phyloP scores from a whole-genome alignment of 2,113 vertebrate genomes.

The Mellivora capensis region DNA sequence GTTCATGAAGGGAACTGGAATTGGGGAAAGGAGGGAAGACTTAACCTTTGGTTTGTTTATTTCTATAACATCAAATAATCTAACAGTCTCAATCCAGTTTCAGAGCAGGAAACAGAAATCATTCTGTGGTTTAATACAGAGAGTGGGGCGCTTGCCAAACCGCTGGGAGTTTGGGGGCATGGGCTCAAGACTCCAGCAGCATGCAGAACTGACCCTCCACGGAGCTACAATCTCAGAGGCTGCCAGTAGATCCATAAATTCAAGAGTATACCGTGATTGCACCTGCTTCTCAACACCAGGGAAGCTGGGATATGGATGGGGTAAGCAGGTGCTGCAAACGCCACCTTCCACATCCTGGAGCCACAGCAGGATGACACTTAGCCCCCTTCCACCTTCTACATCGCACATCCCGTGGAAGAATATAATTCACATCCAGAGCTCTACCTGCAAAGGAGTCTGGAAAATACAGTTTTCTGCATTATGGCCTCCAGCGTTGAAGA shows the following conservation, averaged over 20 bases:
- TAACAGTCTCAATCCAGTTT: neutral
- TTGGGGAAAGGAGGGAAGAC: neutral
- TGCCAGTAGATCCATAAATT: neutral
- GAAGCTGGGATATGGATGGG: neutral
- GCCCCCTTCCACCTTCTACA: neutral
- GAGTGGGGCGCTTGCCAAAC: neutral
- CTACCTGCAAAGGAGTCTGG: neutral
- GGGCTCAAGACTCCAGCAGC: neutral
- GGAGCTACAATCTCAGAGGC: neutral
- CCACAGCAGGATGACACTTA: accelerated
- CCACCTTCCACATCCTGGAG: neutral
- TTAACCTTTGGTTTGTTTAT: neutral
- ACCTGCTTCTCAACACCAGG: neutral
- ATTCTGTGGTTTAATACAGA: neutral
- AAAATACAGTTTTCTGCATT: neutral
- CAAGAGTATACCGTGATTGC: neutral
- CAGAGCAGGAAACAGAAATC: neutral
- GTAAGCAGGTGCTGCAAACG: accelerated
- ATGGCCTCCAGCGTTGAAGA: neutral
- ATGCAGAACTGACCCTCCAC: neutral
- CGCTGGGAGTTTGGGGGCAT: neutral
- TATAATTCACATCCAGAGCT: neutral
- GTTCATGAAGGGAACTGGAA: neutral
- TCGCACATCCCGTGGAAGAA: neutral
- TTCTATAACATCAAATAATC: neutral